Base-by-base conservation (phyloP, 1,140 invertebrate species). In the Elysia chlorotica region DNA sequence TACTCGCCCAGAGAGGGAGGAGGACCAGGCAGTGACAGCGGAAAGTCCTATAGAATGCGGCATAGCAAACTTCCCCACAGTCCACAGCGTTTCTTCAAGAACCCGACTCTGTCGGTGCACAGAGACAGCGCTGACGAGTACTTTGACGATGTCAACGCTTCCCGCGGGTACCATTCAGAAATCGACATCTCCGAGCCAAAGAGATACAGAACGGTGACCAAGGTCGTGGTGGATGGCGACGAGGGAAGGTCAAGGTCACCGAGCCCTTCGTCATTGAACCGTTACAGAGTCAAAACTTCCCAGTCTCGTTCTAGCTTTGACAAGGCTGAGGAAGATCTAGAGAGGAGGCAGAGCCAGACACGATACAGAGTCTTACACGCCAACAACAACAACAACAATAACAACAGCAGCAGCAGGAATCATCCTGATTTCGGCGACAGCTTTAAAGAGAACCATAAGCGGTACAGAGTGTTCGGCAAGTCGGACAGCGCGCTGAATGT, bases 31-130 rank as follows among this genome's bases (percentile, higher is more conserved):
- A 31, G 10, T 23, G 41, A 68, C 25, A 68, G 28, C 1, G 25
- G 59, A 25, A 69, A 2, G 2, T 2, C 54, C 3, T 59, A 59
- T 56, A 69, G 23, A 31, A 38, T 56, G 30, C n/a, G n/a, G n/a
- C n/a, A n/a, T 33, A 14, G 25, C 54, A 57, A 36, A 35, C 3
- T 59, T 37, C 69, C 28, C 36, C 69, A 71, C 59, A 71, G 69
- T 30, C 69, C 69, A 19, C 57, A 71, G 30, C 53, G 57, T 17
- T 71, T 71, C 38, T 71, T 71, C 59, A 71, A 48, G 23, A 71
- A 71, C 53, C 1, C 69, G 1, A 38, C 17, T 31, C 38, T 71
- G 28, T 71, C 69, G 41, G 25, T 71, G 6, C 38, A 30, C 10
- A 62, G 54, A 53, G 59, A 71, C 33, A n/a, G n/a, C n/a, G 37